Conservation (phyloP, 2,797 vertebrate species). For the Loriculus beryllinus region DNA sequence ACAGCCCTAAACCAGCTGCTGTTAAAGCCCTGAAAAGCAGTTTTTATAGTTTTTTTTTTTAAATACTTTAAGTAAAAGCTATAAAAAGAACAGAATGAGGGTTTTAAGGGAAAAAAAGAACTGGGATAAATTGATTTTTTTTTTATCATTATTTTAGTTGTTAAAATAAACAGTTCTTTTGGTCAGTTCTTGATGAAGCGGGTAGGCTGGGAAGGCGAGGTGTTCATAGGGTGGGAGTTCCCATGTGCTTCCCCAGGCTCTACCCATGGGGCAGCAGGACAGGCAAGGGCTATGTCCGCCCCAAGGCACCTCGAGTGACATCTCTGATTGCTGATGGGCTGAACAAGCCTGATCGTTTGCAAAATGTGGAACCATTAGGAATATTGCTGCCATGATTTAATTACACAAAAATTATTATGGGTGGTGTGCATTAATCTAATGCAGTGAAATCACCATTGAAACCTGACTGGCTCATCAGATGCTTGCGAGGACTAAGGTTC, state of each 20-base stretch:
- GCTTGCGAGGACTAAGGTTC: conserved; percentile 2
- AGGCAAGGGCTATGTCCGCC: background rate
- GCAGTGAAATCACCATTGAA: conserved; percentile 39
- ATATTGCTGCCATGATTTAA: conserved; percentile 48
- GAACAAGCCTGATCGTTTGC: background rate
- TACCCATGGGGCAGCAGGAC: fast-evolving
- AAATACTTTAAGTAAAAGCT: background rate
- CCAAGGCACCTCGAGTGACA: background rate
- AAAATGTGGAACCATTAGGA: conserved; percentile 20
- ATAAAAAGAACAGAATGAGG: background rate
- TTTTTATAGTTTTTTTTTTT: background rate
- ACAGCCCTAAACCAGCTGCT: background rate
- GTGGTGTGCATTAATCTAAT: conserved; percentile 31
- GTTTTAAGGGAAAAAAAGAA: background rate
- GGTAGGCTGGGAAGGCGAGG: background rate
- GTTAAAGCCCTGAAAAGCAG: background rate
- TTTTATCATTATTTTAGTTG: background rate
- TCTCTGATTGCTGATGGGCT: background rate
- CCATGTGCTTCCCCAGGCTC: background rate
- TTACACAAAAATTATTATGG: conserved; percentile 56
- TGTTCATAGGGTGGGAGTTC: no score
- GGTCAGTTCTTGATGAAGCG: background rate
- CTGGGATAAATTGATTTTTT: background rate
- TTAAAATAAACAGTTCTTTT: background rate
- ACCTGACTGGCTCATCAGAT: conserved; percentile 40